Percentiles rank a stretch among this genome's conserved stretches.
phyloP scores from a whole-genome alignment of 2,888 invertebrate species.

The Venusia cambrica region DNA sequence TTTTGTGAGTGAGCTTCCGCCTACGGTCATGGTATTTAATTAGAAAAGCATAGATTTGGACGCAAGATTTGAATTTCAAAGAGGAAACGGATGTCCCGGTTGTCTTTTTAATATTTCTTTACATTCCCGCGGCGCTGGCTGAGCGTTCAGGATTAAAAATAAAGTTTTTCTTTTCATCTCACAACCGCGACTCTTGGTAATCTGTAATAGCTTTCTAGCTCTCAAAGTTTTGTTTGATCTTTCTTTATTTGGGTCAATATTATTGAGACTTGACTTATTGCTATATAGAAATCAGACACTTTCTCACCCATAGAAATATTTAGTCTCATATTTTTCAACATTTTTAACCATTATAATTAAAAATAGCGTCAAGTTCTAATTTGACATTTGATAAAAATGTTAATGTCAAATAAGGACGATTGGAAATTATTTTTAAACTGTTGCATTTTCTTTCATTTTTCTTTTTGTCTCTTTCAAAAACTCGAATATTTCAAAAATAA shows the following conservation, averaged over 20 bases:
- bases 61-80: slow-evolving; percentile 51
- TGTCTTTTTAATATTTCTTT: slow-evolving; percentile 73
- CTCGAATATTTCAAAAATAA: too few species aligned
- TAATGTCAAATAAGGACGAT: too few species aligned
- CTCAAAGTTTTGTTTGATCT: slow-evolving; percentile 55
- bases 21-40: slow-evolving; percentile 47
- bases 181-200: slow-evolving; percentile 36
- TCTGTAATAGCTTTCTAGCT: slow-evolving; percentile 54
- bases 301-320: background rate
- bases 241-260: slow-evolving; percentile 40
- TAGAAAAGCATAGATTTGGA: slow-evolving; percentile 46
- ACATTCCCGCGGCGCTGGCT: slow-evolving; percentile 58
- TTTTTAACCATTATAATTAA: too few species aligned
- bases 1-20: slow-evolving; percentile 50
- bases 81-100: slow-evolving; percentile 72
- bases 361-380: too few species aligned
- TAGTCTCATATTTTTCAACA: too few species aligned
- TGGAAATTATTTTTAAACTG: too few species aligned
- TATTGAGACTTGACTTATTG: slow-evolving; percentile 24
- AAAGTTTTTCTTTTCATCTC: slow-evolving; percentile 65
- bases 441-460: too few species aligned
- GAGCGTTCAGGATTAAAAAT: slow-evolving; percentile 67
- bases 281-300: slow-evolving; percentile 20
- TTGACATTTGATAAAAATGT: too few species aligned
- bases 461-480: too few species aligned